phyloP scores from a whole-genome alignment of 2,888 invertebrate genomes.

The Archaeoteleia sp. region DNA sequence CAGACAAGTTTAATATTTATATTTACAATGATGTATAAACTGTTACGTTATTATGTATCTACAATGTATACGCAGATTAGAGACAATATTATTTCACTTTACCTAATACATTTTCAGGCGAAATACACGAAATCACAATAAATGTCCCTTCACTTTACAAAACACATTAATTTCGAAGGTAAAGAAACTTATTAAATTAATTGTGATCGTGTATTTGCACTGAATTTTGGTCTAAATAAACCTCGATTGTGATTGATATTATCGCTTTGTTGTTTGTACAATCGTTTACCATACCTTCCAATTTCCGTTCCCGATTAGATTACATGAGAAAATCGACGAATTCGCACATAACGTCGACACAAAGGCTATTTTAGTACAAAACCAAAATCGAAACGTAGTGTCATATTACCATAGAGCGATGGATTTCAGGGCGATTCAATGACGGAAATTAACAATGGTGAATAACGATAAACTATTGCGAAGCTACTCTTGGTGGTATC shows the following conservation, averaged over 20 bases:
- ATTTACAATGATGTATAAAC: too few relatives aligned
- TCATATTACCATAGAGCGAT: conserved; percentile 38
- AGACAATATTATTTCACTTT: too few relatives aligned
- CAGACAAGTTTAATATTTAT: too few relatives aligned
- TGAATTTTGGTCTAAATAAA: conserved; percentile 34
- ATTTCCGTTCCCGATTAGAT: conserved; percentile 49
- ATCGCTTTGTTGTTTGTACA: conserved; percentile 36
- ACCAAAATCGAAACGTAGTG: conserved; percentile 44
- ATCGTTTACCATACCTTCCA: conserved; percentile 49
- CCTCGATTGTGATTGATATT: conserved; percentile 41
- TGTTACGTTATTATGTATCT: too few relatives aligned
- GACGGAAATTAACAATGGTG: conserved; percentile 44
- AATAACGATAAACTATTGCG: conserved; percentile 19
- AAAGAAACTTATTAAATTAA: conserved; percentile 27
- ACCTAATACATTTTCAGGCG: too few relatives aligned
- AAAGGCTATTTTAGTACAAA: conserved; percentile 42
- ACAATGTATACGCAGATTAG: too few relatives aligned
- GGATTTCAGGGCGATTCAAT: conserved; percentile 35
- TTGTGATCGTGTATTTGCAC: conserved; percentile 30
- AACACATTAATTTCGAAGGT: conserved; percentile 18
- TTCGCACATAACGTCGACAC: conserved; percentile 39
- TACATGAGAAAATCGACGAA: conserved; percentile 49
- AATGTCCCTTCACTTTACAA: too few relatives aligned
- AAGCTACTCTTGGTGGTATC: conserved; percentile 12
- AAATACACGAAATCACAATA: too few relatives aligned